These are phyloP conservation scores for Polydrusus tereticollis DNA, from an alignment of 2,888 invertebrate genomes.

Conservation along the genomic window DNA sequence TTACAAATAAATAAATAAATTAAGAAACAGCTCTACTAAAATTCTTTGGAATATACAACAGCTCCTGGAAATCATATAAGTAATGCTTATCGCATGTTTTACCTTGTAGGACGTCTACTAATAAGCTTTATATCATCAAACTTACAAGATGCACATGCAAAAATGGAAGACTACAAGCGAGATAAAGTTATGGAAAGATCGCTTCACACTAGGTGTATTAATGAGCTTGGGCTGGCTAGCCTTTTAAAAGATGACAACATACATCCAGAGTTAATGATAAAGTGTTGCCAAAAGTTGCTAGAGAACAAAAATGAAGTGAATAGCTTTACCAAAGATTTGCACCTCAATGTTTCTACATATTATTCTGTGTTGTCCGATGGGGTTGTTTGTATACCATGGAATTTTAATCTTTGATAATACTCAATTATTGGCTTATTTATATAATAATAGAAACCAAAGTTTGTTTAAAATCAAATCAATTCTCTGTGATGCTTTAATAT, in stretches of 20 bases:
- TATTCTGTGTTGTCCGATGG: slow-evolving; percentile 93
- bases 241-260: slow-evolving; percentile 92
- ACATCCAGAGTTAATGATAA: slow-evolving; percentile 90
- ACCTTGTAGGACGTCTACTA: slow-evolving; percentile 74
- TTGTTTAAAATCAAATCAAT: too few relatives aligned
- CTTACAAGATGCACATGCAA: slow-evolving; percentile 79
- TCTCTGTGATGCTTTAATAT: not conserved
- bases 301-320: slow-evolving; percentile 67
- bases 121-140: slow-evolving; percentile 86
- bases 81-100: not conserved
- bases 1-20: too few relatives aligned
- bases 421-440: not conserved
- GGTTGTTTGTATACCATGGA: slow-evolving; percentile 93
- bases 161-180: slow-evolving; percentile 82
- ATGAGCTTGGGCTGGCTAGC: slow-evolving; percentile 77
- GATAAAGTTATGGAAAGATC: slow-evolving; percentile 86
- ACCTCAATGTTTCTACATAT: slow-evolving; percentile 88
- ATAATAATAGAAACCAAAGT: too few relatives aligned
- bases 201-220: slow-evolving; percentile 76
- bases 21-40: too few relatives aligned
- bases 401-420: slow-evolving; percentile 75
- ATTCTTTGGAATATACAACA: not conserved
- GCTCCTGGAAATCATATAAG: not conserved
- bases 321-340: slow-evolving; percentile 74
- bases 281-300: slow-evolving; percentile 82